Evolutionary conservation across 2,797 vertebrate species (phyloP), one percentile per base, ranked within the genome.

Genomic region (Jordanella pulchra): DNA sequence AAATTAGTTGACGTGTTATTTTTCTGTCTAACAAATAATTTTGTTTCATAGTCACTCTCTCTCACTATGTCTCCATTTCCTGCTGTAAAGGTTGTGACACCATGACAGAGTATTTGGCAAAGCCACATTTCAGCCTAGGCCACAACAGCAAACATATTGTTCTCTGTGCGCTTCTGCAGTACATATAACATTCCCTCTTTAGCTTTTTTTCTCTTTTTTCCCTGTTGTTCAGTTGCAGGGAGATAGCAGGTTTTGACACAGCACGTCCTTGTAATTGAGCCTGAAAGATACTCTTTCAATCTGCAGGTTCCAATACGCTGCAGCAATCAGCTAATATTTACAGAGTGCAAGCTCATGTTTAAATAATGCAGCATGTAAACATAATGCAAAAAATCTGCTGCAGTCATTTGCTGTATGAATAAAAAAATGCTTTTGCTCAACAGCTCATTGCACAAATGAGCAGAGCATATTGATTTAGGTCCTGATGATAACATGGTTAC

Each of bases 401-500:
- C 58, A 2, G 32, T 58, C 39, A 27, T 64, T 27, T 25, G 15
- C 51, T 3, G 69, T 51, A 69, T 32, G 76, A 78, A 73, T 63
- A 61, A 45, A 35, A 25, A 72, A 82, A 56, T 35, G 63, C 51
- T 80, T 76, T 80, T 65, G 56, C 58, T 50, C 55, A 78, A 48
- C 78, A 81, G 73, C 39, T 81, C 72, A 32, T 35, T 67, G 82
- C 82, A 68, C 66, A 79, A 80, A 77, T 82, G 78, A 64, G 74
- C 53, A 15, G 42, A 1, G 9, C 73, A 77, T 81, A 77, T 86
- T 85, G 80, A 83, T 86, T 87, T 77, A 51, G 78, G 81, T 68
- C 55, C 64, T 54, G 73, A 72, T 72, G 45, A 32, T 70, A 73
- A 44, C 71, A 67, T 30, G 10, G 58, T 44, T 35, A 74, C 65